Evolutionary conservation across 1,140 invertebrate species (phyloP).

Genomic region (Theocolax elegans): DNA sequence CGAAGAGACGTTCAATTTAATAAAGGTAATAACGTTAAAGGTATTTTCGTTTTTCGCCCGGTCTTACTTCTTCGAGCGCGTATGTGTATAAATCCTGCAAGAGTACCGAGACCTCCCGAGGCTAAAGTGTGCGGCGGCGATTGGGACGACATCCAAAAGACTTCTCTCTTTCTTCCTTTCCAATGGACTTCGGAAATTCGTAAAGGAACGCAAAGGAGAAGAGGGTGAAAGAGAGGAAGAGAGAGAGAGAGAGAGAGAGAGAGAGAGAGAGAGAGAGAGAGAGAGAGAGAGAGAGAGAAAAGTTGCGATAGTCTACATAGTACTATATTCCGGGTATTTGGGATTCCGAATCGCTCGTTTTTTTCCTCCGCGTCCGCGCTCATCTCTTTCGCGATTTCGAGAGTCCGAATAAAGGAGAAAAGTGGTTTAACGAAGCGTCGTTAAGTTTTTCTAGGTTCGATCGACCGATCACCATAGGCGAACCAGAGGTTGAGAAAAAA

Average conservation of each 20-base stretch:
- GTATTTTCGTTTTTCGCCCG: conserved; percentile 60
- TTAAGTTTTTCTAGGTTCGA: conserved; percentile 51
- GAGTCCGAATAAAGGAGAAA: not conserved
- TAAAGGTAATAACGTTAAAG: conserved; percentile 67
- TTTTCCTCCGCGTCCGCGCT: conserved; percentile 3
- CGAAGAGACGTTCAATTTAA: conserved; percentile 63
- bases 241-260: too few relatives aligned
- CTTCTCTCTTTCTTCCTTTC: conserved; percentile 29
- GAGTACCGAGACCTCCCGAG: conserved; percentile 20
- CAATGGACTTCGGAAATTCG: too few relatives aligned
- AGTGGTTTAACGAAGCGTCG: conserved; percentile 55
- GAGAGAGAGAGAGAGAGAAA: not conserved
- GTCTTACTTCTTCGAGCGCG: not conserved
- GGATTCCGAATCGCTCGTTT: conserved; percentile 28
- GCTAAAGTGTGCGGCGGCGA: conserved; percentile 64
- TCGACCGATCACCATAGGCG: conserved; percentile 33
- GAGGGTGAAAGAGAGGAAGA: too few relatives aligned
- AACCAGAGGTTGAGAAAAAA: not conserved
- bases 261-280: too few relatives aligned
- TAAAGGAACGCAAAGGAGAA: too few relatives aligned
- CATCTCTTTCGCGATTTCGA: conserved; percentile 9
- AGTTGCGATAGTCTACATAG: conserved; percentile 11
- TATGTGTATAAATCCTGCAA: conserved; percentile 52
- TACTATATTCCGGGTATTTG: conserved; percentile 36
- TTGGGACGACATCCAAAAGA: conserved; percentile 65